Evolutionary conservation across 2,888 invertebrate genomes (phyloP).

Genomic region (Oscheius sp.): DNA sequence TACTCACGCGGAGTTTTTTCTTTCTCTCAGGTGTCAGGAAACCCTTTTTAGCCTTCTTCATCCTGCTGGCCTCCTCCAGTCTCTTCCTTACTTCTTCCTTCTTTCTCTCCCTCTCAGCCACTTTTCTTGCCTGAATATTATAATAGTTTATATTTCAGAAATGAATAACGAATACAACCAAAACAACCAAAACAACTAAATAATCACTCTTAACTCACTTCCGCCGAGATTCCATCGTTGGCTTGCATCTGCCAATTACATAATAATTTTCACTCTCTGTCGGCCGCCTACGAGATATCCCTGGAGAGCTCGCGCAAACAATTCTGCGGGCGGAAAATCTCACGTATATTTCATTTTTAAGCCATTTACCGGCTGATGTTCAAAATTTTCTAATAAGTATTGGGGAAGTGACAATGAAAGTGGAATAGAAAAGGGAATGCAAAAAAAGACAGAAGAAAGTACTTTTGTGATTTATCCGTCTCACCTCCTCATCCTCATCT

Average conservation of each 20-base stretch:
- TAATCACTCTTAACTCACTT: conserved; percentile 10
- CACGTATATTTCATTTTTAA: not conserved
- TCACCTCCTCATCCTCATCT: conserved; percentile 45
- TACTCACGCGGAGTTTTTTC: conserved; percentile 95
- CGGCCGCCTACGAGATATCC: conserved; percentile 1
- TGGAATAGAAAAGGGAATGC: not conserved
- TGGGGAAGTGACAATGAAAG: not conserved
- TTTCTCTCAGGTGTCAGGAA: conserved; percentile 99
- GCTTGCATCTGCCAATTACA: not conserved
- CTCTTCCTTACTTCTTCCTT: conserved; percentile 98
- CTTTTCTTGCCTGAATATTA: conserved; percentile 78
- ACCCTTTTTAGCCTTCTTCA: conserved; percentile 97
- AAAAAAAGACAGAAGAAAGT: not conserved
- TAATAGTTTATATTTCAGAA: not conserved
- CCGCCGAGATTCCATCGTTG: conserved; percentile 7
- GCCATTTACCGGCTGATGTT: not conserved
- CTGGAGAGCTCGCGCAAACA: conserved; percentile 10
- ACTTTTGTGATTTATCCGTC: no score
- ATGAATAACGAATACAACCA: conserved; percentile 10
- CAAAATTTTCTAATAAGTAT: not conserved
- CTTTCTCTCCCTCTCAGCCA: conserved; percentile 96
- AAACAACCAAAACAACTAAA: conserved; percentile 19
- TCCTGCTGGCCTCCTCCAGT: conserved; percentile 97
- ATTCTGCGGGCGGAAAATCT: not conserved
- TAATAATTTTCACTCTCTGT: not conserved